Evolutionary conservation across 2,888 invertebrate species (phyloP).

Genomic region (Nephrotoma guestfalica): DNA sequence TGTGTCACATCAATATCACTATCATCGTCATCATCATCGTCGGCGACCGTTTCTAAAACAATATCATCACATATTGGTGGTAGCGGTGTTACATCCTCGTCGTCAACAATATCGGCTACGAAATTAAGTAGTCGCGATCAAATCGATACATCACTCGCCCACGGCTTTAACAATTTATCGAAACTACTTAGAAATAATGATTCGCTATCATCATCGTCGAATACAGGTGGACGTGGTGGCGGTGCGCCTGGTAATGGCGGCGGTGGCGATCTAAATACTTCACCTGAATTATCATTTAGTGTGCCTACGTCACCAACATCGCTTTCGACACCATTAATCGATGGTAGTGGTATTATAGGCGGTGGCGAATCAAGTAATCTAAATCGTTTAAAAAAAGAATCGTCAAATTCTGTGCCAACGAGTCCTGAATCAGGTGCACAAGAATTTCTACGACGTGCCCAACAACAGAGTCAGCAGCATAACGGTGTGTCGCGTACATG

Average conservation of each 20-base stretch:
- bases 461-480: constrained; percentile 35
- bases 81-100: neutral
- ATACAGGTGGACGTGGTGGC: constrained; percentile 24
- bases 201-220: constrained; percentile 26
- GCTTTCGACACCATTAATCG: constrained; percentile 31
- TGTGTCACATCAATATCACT: constrained; percentile 3
- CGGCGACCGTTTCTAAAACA: neutral
- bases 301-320: constrained; percentile 36
- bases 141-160: constrained; percentile 22
- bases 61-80: neutral
- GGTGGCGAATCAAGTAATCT: neutral
- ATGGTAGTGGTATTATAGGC: constrained; percentile 15
- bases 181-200: neutral
- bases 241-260: neutral
- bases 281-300: constrained; percentile 31
- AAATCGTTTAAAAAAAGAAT: constrained; percentile 19
- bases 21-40: neutral
- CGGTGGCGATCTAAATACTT: constrained; percentile 19
- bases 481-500: constrained; percentile 33
- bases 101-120: neutral
- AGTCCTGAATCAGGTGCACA: constrained; percentile 41
- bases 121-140: neutral
- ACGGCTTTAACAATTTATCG: constrained; percentile 16
- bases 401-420: constrained; percentile 49
- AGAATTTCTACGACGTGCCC: constrained; percentile 20